phyloP scores from a whole-genome alignment of 2,797 vertebrate species.

The Cirrhinus molitorella region DNA sequence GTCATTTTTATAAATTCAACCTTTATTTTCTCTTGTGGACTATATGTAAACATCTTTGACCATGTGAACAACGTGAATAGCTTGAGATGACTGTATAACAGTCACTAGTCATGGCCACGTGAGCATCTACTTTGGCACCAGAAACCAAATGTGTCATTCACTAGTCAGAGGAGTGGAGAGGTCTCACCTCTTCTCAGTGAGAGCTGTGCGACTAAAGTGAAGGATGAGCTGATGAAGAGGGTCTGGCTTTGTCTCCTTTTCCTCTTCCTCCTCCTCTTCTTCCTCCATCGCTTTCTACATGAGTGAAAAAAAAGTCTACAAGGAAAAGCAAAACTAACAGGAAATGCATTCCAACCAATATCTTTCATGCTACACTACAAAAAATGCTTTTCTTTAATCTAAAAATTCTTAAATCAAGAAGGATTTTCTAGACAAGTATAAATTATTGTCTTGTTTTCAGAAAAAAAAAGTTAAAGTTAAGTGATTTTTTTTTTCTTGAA shows the following conservation, averaged over 20 bases:
- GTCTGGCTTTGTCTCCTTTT: constrained; percentile 89
- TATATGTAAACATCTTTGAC: too few relatives aligned
- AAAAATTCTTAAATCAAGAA: too few relatives aligned
- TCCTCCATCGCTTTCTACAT: constrained; percentile 86
- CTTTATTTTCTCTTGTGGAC: too few relatives aligned
- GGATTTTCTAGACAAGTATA: too few relatives aligned
- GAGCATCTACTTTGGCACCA: background rate
- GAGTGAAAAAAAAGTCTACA: background rate
- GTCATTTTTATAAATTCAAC: too few relatives aligned
- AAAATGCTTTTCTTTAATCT: too few relatives aligned
- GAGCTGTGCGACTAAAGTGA: constrained; percentile 93
- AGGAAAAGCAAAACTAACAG: background rate
- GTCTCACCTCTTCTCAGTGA: constrained; percentile 91
- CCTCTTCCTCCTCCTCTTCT: constrained; percentile 93
- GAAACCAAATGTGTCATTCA: background rate
- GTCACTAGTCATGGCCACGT: background rate
- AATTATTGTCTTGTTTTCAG: too few relatives aligned
- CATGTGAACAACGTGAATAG: background rate
- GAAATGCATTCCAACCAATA: background rate
- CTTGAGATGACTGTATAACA: background rate
- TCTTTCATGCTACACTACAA: background rate
- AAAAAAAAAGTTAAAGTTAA: too few relatives aligned
- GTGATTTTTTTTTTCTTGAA: too few relatives aligned
- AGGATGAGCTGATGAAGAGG: constrained; percentile 95
- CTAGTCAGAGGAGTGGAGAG: background rate